Evolutionary conservation across 2,888 invertebrate genomes (phyloP).

Genomic region (Brachyptera risi): DNA sequence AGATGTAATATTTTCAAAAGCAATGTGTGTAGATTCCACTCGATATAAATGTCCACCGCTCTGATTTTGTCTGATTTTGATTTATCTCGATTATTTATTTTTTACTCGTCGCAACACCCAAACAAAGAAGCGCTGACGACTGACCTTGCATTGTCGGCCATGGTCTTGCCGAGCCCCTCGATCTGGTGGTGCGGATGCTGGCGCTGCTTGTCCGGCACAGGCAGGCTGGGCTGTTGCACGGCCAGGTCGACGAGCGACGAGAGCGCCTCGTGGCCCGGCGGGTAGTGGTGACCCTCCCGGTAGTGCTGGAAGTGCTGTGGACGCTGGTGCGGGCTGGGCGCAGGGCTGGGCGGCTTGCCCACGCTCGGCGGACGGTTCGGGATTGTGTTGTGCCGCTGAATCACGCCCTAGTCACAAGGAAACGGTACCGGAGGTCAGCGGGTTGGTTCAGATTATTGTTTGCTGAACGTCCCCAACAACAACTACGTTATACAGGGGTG

Average conservation of each 20-base stretch:
- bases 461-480: too few relatives aligned
- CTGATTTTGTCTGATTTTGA: too few relatives aligned
- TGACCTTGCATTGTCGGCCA: slow-evolving; percentile 41
- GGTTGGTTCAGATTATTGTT: too few relatives aligned
- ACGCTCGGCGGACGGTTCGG: slow-evolving; percentile 38
- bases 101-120: too few relatives aligned
- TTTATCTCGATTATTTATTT: too few relatives aligned
- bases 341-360: slow-evolving; percentile 31
- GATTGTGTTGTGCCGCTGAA: slow-evolving; percentile 67
- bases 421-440: neutral
- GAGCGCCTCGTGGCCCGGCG: slow-evolving; percentile 86
- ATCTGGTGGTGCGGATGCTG: slow-evolving; percentile 32
- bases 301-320: slow-evolving; percentile 40
- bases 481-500: too few relatives aligned
- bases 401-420: slow-evolving; percentile 70
- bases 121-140: too few relatives aligned
- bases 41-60: too few relatives aligned
- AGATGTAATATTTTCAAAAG: too few relatives aligned
- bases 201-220: slow-evolving; percentile 58
- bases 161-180: slow-evolving; percentile 55
- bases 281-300: too few relatives aligned
- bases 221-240: slow-evolving; percentile 83
- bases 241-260: slow-evolving; percentile 86
- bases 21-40: too few relatives aligned
- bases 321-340: slow-evolving; percentile 27